These are phyloP conservation scores for Temnothorax curvispinosus DNA, from an alignment of 1,140 invertebrate species.

Conservation along the genomic window DNA sequence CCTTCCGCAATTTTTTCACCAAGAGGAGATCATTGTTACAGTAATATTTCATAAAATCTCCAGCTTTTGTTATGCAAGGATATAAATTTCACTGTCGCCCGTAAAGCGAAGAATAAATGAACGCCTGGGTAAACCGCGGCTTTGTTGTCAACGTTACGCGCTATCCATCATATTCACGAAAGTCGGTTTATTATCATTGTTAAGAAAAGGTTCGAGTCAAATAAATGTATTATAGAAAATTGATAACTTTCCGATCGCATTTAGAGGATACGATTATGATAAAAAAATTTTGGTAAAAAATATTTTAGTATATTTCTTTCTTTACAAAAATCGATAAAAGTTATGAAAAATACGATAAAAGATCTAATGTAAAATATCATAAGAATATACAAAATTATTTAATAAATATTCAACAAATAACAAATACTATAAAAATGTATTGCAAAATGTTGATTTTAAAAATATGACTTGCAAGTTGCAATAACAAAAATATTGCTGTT, in stretches of 20 bases:
- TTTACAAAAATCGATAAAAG: background rate
- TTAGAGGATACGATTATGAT: background rate
- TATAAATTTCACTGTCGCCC: constrained; percentile 35
- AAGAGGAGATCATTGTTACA: background rate
- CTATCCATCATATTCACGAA: constrained; percentile 13
- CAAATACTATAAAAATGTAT: background rate
- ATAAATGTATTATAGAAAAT: constrained; percentile 28
- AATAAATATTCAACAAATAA: background rate
- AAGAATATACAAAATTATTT: background rate
- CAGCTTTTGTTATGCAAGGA: constrained; percentile 4
- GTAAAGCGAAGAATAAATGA: constrained; percentile 23
- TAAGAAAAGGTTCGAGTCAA: constrained; percentile 16
- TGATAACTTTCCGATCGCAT: background rate
- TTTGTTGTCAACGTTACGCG: background rate
- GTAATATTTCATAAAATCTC: constrained; percentile 44
- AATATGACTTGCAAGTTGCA: background rate
- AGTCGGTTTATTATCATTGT: constrained; percentile 31
- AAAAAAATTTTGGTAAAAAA: constrained; percentile 1
- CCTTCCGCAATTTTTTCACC: background rate
- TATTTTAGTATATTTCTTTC: background rate
- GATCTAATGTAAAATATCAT: background rate
- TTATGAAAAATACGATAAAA: background rate
- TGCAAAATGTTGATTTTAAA: background rate
- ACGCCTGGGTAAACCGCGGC: background rate
- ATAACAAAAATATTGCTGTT: background rate